A percentile compares a stretch with the other conserved stretches of the same genome.
phyloP scores from a whole-genome alignment of 2,113 vertebrate species.

The Tyrannus savana region DNA sequence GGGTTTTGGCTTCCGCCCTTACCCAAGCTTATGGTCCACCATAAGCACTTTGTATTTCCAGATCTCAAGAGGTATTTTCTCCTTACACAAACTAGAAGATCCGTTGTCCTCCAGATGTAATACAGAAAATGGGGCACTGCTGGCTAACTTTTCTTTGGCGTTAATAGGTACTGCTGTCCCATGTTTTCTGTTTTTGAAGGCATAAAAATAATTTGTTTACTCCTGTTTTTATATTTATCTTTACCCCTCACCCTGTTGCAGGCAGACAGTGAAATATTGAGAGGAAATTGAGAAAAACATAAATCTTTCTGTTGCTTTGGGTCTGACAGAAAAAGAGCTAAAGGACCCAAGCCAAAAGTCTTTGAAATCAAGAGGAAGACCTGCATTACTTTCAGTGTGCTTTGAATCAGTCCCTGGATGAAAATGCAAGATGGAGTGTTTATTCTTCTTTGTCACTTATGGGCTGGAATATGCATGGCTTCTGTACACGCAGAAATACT shows the following conservation, averaged over 20 bases:
- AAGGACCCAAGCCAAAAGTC: background rate
- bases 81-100: background rate
- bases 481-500: background rate
- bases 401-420: background rate
- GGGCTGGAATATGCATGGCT: background rate
- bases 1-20: background rate
- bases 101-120: background rate
- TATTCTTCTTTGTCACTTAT: background rate
- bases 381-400: background rate
- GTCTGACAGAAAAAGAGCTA: background rate
- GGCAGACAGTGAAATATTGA: background rate
- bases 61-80: background rate
- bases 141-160: background rate
- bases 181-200: background rate
- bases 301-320: constrained; percentile 14
- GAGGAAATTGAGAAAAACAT: constrained; percentile 13
- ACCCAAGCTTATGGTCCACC: background rate
- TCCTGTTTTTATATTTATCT: background rate
- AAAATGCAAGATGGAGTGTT: background rate
- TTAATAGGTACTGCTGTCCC: background rate
- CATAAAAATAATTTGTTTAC: background rate
- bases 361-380: background rate
- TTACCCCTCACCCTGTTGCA: background rate
- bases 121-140: background rate
- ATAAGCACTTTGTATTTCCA: background rate